These are phyloP conservation scores for Euura saliciscinereae DNA, from an alignment of 1,140 invertebrate genomes.

Conservation along the genomic window DNA sequence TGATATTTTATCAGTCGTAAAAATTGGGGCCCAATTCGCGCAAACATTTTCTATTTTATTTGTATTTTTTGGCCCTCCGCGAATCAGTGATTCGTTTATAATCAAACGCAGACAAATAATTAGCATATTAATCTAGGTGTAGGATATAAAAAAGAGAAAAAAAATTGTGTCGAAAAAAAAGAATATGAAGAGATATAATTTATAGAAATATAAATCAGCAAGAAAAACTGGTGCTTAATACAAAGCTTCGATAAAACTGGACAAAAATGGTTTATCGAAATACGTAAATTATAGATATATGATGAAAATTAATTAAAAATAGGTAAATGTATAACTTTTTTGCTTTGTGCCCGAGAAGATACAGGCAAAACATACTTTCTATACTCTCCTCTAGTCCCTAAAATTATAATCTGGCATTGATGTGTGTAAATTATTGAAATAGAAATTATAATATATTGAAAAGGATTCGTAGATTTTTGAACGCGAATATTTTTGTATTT, in stretches of 20 bases:
- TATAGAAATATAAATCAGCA: background rate
- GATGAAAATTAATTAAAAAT: no score
- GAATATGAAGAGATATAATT: conserved; percentile 21
- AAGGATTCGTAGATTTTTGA: background rate
- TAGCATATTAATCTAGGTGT: conserved; percentile 49
- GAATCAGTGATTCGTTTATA: conserved; percentile 26
- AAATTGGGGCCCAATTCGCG: no score
- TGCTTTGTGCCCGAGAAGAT: no score
- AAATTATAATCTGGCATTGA: background rate
- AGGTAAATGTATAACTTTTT: no score
- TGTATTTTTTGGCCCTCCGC: conserved; percentile 14
- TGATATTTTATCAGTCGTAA: no score
- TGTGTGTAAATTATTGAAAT: conserved; percentile 5
- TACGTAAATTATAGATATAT: no score
- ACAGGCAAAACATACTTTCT: no score
- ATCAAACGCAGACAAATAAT: conserved; percentile 56
- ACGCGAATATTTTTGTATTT: conserved; percentile 5
- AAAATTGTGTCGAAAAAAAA: conserved; percentile 32
- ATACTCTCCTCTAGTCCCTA: background rate
- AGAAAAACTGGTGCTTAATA: conserved; percentile 29
- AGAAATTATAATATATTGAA: background rate
- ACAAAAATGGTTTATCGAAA: background rate
- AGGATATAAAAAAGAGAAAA: conserved; percentile 28
- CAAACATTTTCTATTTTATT: conserved; percentile 16
- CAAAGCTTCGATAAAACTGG: conserved; percentile 17